phyloP scores from a whole-genome alignment of 2,888 invertebrate genomes.

The Himalopsyche anomala region DNA sequence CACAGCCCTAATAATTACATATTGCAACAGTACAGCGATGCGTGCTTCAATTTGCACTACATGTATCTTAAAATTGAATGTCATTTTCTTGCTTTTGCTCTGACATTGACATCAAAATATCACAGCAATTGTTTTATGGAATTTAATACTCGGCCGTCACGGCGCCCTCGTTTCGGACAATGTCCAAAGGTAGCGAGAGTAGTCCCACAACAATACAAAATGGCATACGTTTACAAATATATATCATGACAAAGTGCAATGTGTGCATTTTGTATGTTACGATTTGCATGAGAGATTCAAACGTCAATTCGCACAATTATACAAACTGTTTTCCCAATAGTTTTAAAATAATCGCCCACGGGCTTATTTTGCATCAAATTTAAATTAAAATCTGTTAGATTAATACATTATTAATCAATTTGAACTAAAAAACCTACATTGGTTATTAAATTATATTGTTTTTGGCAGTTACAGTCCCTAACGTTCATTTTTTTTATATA shows the following conservation, averaged over 20 bases:
- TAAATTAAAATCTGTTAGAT: too few relatives aligned
- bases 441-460: too few relatives aligned
- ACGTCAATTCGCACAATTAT: background rate
- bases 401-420: too few relatives aligned
- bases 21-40: too few relatives aligned
- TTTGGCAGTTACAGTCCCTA: too few relatives aligned
- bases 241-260: background rate
- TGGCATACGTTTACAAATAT: background rate
- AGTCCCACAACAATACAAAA: background rate
- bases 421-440: too few relatives aligned
- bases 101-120: constrained; percentile 40
- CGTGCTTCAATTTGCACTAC: background rate
- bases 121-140: constrained; percentile 2
- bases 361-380: too few relatives aligned
- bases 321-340: too few relatives aligned
- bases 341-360: too few relatives aligned
- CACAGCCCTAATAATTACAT: too few relatives aligned
- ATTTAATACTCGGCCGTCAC: constrained; percentile 34
- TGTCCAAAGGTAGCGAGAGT: constrained; percentile 31
- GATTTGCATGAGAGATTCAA: background rate
- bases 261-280: background rate
- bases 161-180: constrained; percentile 5
- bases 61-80: background rate
- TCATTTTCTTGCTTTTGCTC: background rate
- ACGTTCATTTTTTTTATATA: too few relatives aligned